Percentiles rank a stretch among this genome's conserved stretches.
Evolutionary conservation across 1,140 invertebrate genomes (phyloP).

Genomic region (Saccostrea echinata): DNA sequence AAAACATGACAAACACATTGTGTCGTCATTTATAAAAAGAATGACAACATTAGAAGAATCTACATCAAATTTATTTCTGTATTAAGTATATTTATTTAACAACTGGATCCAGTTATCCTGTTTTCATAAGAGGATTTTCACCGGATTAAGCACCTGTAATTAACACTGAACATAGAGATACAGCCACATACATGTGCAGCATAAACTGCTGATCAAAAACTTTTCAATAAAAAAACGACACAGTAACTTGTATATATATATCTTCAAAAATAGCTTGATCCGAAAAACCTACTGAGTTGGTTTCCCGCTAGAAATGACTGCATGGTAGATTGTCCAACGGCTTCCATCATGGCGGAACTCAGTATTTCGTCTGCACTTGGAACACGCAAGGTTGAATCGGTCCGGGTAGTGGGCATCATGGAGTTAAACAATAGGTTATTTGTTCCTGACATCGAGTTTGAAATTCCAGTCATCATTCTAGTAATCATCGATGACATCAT

Average conservation of each 20-base stretch:
- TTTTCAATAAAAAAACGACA: background rate
- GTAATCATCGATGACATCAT: background rate
- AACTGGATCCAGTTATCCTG: too few relatives aligned
- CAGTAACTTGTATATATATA: background rate
- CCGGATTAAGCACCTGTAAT: background rate
- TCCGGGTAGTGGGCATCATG: background rate
- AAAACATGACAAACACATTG: too few relatives aligned
- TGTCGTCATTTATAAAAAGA: too few relatives aligned
- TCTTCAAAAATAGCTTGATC: slow-evolving; percentile 22
- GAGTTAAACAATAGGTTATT: background rate
- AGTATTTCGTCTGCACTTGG: slow-evolving; percentile 10
- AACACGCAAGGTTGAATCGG: background rate
- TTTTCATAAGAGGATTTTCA: background rate
- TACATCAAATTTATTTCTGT: too few relatives aligned
- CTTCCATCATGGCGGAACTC: slow-evolving; percentile 4
- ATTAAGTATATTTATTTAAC: too few relatives aligned
- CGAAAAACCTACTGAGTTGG: slow-evolving; percentile 1
- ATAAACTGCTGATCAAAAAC: background rate
- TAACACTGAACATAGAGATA: background rate
- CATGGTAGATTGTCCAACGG: background rate
- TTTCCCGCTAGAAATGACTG: background rate
- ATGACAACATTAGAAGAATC: too few relatives aligned
- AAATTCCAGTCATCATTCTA: background rate
- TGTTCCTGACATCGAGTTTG: background rate
- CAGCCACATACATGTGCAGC: background rate